Base-by-base conservation (phyloP, 2,888 invertebrate species). In the Actias luna region DNA sequence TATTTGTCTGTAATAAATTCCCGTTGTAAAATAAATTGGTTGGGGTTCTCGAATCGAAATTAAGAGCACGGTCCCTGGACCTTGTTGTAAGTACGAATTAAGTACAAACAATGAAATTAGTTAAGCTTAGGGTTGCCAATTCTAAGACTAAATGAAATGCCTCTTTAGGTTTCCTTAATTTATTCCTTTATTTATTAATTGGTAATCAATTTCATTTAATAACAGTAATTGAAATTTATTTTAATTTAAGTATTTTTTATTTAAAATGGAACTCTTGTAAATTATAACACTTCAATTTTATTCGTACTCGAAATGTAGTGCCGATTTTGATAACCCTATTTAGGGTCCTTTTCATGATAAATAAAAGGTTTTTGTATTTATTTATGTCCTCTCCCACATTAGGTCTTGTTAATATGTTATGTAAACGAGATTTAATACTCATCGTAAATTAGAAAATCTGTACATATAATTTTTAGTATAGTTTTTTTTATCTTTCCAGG, bases 41-140 rank as follows among this genome's bases (percentile, higher is more conserved):
- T 68, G 58, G 70, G 71, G 67, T 67, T 68, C 72, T 76, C 69
- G 71, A 76, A 77, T 74, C 71, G 63, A 73, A 80, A 82, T 80
- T 75, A 79, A 80, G 70, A 72, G 67, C 50, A 62, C 69, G 69
- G 65, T 62, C 65, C 70, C 58, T 72, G 69, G 69, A 70, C 75
- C 71, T 72, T 63, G 72, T 66, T 74, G 75, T 78, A 75, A 76
- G 71, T 73, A 69, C 71, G 71, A 78, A 78, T 81, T 80, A 79
- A 79, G 74, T 73, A 73, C 75, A 74, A 79, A 79, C 78, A 81
- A 79, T 82, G 77, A 80, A 82, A 79, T 70, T 72, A 75, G 76
- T 75, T 73, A 73, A 76, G 75, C 75, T 68, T 65, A 55, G 55
- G 55, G 55, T 55, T 55, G 55, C 55, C 55, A 55, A 5, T 55